Evolutionary conservation across 1,140 invertebrate species (phyloP), one percentile per base, ranked within the genome.

Genomic region (Belonocnema kinseyi): DNA sequence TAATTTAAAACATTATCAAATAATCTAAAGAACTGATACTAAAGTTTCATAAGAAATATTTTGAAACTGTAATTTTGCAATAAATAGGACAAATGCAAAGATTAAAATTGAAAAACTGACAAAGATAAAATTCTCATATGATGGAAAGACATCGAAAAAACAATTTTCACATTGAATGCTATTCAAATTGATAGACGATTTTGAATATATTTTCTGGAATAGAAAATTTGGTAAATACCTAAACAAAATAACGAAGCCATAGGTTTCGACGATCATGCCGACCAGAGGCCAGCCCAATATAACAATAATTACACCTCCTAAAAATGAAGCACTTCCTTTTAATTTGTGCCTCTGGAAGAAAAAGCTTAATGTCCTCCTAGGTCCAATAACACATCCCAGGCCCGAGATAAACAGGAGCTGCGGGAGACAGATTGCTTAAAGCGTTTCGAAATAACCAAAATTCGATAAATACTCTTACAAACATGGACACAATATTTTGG

Each of bases 281-380:
- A 99, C 90, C 71, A 99, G 92, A 2, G 99, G 98, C 95, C 97
- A 99, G 53, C 99, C 98, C 56, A 99, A 87, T n/a, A 99, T 92
- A 26, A 99, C 98, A 73, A 99, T 93, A 7, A 96, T 90, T 82
- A 99, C 97, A 10, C 99, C 99, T 19, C 97, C 97, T 88, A 99
- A 97, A 92, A 99, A 99, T 14, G 97, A 95, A 11, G 94, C 90
- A 11, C 97, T 97, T 0, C 96, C 98, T 93, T 96, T 98, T 7
- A 98, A 90, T 94, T 99, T 99, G 88, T 99, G 98, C 76, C 94
- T 92, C 93, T 99, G 98, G 90, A 99, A 99, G 92, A 99, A 99
- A 89, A 99, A 99, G 87, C 96, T 94, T 84, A 99, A 95, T 40
- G 98, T 99, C 88, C 98, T 93, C 91, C 98, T 96, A 52, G 99